Base-by-base conservation (phyloP, 2,113 vertebrate genomes). In the Dipodomys spectabilis region DNA sequence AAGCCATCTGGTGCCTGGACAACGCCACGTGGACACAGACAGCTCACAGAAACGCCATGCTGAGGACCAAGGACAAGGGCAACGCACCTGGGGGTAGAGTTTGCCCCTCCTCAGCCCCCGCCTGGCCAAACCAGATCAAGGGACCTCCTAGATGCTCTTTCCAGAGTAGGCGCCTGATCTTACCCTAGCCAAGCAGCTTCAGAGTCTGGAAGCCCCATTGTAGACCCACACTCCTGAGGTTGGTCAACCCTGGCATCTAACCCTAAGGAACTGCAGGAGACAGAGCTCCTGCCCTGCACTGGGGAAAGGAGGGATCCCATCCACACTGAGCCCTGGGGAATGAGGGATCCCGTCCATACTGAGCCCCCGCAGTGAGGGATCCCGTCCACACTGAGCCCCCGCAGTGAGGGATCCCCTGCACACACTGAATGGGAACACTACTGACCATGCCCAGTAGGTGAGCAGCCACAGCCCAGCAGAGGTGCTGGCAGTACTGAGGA, bases 1-100 rank as follows among this genome's bases (percentile, higher is more conserved):
- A 2, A 60, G 53, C 49, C 39, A 7, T 23, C 3, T 0, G 5
- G 68, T 20, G 44, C 30, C 27, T 0, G 0, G 18, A 78, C 6
- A 73, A 72, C 64, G 65, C 28, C 65, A 6, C n/a, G 2, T 7
- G 1, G 28, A 68, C 82, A 84, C 3, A 22, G 62, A 28, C 20
- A n/a, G 53, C 35, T 82, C 84, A 49, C 22, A 74, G 65, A 32
- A 23, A 4, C 6, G 13, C 27, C 6, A 6, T 9, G 13, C 0
- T 1, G 0, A 2, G 9, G 57, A 8, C 44, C 9, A 28, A 64
- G 39, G 12, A 30, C n/a, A 27, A 57, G 71, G 35, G 45, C 45
- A 9, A 18, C 9, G 28, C 27, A n/a, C 23, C 22, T 30, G 64
- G 71, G 20, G 30, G 35, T 30, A 6, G 74, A 13, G 7, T 72